These are phyloP conservation scores for Drosophila dunni DNA, from an alignment of 1,140 invertebrate genomes.

Conservation along the genomic window DNA sequence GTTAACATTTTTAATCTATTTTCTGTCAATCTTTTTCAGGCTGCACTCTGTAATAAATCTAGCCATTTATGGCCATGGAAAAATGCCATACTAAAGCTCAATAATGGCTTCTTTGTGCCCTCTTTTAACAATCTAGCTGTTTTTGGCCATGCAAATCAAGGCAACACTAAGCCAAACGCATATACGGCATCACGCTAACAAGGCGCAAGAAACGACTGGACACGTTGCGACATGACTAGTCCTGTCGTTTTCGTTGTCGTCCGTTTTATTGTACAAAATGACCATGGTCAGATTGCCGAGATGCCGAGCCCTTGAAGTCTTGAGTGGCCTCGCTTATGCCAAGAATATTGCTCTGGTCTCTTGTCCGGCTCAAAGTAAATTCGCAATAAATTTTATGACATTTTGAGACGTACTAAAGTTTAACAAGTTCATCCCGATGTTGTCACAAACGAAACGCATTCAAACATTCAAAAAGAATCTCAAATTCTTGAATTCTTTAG, in stretches of 20 bases:
- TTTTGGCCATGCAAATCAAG: too few species aligned
- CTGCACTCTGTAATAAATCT: too few species aligned
- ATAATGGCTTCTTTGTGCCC: too few species aligned
- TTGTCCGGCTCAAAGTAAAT: conserved; percentile 8
- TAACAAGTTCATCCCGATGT: conserved; percentile 61
- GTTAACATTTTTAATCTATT: too few species aligned
- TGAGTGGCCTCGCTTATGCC: conserved; percentile 14
- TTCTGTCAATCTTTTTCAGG: too few species aligned
- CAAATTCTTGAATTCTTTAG: conserved; percentile 48
- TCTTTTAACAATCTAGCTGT: too few species aligned
- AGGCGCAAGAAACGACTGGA: conserved; percentile 23
- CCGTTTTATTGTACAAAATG: conserved; percentile 42
- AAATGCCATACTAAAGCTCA: too few species aligned
- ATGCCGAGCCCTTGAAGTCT: conserved; percentile 8
- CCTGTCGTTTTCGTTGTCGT: background rate
- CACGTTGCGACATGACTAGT: conserved; percentile 8
- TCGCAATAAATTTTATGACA: conserved; percentile 77
- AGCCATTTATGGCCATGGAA: too few species aligned
- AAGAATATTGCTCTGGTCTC: background rate
- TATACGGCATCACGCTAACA: conserved; percentile 46
- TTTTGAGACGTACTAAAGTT: conserved; percentile 74
- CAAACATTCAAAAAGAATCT: conserved; percentile 40
- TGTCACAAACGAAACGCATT: conserved; percentile 40
- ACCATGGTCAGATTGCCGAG: conserved; percentile 56
- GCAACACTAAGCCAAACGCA: too few species aligned